Percentiles rank a stretch among this genome's conserved stretches.
These are phyloP conservation scores for Stercorarius parasiticus DNA, from an alignment of 2,113 vertebrate genomes.

Conservation along the genomic window DNA sequence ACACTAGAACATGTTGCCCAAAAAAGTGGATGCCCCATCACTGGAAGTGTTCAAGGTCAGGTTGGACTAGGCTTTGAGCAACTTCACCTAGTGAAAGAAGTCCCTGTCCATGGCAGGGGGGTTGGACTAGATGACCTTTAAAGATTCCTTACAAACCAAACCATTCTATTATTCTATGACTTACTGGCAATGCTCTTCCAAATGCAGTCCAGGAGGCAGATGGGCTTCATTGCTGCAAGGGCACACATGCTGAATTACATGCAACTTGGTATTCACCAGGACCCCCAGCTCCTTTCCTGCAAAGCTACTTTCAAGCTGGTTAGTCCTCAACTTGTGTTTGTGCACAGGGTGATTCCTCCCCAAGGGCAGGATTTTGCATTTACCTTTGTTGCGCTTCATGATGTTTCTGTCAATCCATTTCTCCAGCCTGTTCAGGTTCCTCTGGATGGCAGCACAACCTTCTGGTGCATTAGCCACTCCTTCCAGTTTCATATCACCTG, in stretches of 20 bases:
- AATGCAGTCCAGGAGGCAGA: not conserved
- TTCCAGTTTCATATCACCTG: not conserved
- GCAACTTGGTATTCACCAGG: not conserved
- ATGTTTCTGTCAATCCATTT: not conserved
- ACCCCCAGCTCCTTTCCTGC: not conserved
- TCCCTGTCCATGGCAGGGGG: not conserved
- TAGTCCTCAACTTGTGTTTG: not conserved
- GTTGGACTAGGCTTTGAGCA: accelerated
- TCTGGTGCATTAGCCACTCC: not conserved
- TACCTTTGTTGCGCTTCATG: not conserved
- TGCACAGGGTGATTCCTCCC: not conserved
- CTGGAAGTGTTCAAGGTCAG: not conserved
- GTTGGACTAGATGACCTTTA: not conserved
- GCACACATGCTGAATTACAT: not conserved
- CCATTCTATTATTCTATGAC: not conserved
- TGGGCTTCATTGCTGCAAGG: not conserved
- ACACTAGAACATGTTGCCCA: not conserved
- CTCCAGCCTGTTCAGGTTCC: not conserved
- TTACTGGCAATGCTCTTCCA: not conserved
- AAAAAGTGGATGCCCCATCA: accelerated
- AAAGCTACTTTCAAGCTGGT: not conserved
- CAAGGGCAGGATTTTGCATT: not conserved
- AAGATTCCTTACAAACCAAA: not conserved
- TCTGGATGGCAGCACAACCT: not conserved
- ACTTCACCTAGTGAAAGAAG: not conserved